Percentiles rank a stretch among this genome's conserved stretches.
Conservation (phyloP, 2,797 vertebrate genomes). For the Eurystomus glaucurus region DNA sequence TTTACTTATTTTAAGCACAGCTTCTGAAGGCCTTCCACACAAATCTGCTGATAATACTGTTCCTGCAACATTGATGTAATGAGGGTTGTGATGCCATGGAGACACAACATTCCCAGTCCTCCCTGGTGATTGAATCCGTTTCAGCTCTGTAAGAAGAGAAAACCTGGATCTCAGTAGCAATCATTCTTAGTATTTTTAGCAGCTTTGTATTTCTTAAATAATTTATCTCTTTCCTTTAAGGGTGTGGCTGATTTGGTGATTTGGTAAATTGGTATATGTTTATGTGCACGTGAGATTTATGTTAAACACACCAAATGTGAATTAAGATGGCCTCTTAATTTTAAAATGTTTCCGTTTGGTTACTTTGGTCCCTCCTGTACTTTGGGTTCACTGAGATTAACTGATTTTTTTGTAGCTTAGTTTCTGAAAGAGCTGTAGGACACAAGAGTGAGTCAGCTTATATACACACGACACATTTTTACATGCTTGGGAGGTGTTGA, state of each 20-base stretch:
- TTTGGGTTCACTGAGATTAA: neutral
- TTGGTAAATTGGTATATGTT: neutral
- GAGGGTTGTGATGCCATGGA: neutral
- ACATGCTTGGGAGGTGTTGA: neutral
- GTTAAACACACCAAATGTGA: neutral
- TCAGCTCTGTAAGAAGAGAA: neutral
- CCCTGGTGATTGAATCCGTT: neutral
- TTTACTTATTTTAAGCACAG: neutral
- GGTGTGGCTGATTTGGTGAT: neutral
- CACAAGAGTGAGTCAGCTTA: neutral
- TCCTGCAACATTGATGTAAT: neutral
- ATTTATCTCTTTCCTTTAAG: neutral
- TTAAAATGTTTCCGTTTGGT: neutral
- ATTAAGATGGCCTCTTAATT: neutral
- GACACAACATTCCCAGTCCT: neutral
- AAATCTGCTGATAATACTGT: neutral
- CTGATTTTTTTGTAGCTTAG: neutral
- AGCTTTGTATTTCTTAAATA: neutral
- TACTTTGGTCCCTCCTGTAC: neutral
- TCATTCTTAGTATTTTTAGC: neutral
- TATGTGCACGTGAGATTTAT: neutral
- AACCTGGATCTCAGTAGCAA: neutral
- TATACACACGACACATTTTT: neutral
- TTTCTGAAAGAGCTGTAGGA: slow-evolving; percentile 16
- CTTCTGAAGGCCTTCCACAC: neutral